phyloP scores from a whole-genome alignment of 2,797 vertebrate genomes.

The Agapornis canus region DNA sequence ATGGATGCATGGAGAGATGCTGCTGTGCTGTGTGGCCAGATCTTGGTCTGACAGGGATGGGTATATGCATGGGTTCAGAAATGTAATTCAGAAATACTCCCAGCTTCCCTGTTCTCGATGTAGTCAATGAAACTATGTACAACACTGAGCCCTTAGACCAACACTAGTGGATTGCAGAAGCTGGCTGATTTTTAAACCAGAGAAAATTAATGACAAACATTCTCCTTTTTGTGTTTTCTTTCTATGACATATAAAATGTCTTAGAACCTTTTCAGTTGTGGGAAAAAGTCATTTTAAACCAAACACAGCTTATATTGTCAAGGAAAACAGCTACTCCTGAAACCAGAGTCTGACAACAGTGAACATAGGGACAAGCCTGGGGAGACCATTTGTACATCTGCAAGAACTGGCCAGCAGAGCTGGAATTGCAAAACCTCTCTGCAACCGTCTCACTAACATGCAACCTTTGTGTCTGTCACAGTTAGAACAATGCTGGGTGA shows the following conservation, averaged over 20 bases:
- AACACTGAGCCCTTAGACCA: background rate
- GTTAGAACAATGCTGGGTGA: slow-evolving; percentile 5
- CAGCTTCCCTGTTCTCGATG: fast-evolving
- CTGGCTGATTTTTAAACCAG: background rate
- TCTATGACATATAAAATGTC: background rate
- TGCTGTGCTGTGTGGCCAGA: background rate
- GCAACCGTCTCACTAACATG: fast-evolving
- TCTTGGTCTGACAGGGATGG: background rate
- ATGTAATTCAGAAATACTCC: background rate
- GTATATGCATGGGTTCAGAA: background rate
- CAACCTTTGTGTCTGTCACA: background rate
- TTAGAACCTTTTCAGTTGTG: background rate
- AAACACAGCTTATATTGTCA: fast-evolving
- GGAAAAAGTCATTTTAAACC: background rate
- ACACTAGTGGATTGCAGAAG: background rate
- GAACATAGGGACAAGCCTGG: background rate
- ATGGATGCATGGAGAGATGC: background rate
- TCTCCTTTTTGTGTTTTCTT: background rate
- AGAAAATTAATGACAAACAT: background rate
- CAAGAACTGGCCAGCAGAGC: background rate
- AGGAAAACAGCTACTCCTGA: background rate
- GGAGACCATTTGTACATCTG: background rate
- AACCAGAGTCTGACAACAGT: fast-evolving
- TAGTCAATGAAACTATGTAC: fast-evolving
- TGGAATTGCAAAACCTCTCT: background rate